Conservation (phyloP, 1,140 invertebrate genomes). For the Aphelenchoides besseyi region DNA sequence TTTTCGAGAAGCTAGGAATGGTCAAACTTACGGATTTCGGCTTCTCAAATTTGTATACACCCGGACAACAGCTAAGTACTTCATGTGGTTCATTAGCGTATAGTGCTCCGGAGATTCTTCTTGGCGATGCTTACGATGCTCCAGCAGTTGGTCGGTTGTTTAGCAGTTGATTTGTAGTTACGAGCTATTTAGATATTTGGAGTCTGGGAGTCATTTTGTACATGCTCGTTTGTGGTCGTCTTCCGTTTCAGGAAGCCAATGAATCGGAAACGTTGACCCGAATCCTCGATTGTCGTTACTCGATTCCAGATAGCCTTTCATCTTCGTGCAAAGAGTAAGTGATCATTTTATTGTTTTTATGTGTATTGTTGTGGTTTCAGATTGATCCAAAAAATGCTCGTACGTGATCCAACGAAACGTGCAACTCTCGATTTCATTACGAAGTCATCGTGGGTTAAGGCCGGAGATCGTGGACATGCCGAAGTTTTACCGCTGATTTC, state of each 20-base stretch:
- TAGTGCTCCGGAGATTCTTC: constrained; percentile 95
- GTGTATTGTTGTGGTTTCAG: constrained; percentile 65
- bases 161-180: constrained; percentile 17
- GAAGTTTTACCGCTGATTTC: constrained; percentile 76
- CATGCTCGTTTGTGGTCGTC: constrained; percentile 93
- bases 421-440: constrained; percentile 83
- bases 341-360: constrained; percentile 26
- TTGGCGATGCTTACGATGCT: constrained; percentile 75
- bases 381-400: constrained; percentile 84
- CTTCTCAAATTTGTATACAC: constrained; percentile 88
- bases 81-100: constrained; percentile 98
- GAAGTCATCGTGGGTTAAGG: constrained; percentile 75
- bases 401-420: constrained; percentile 83
- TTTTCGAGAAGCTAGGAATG: constrained; percentile 91
- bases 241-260: constrained; percentile 97
- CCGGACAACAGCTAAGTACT: constrained; percentile 87
- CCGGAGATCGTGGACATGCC: constrained; percentile 65
- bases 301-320: constrained; percentile 83
- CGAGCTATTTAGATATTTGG: constrained; percentile 80
- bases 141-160: constrained; percentile 62
- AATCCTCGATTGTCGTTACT: constrained; percentile 99
- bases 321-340: constrained; percentile 75
- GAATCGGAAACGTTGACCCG: constrained; percentile 97
- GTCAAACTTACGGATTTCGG: constrained; percentile 73
- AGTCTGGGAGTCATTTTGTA: constrained; percentile 94